Base-by-base conservation (phyloP, 2,113 vertebrate genomes). In the Megaptera novaeangliae region DNA sequence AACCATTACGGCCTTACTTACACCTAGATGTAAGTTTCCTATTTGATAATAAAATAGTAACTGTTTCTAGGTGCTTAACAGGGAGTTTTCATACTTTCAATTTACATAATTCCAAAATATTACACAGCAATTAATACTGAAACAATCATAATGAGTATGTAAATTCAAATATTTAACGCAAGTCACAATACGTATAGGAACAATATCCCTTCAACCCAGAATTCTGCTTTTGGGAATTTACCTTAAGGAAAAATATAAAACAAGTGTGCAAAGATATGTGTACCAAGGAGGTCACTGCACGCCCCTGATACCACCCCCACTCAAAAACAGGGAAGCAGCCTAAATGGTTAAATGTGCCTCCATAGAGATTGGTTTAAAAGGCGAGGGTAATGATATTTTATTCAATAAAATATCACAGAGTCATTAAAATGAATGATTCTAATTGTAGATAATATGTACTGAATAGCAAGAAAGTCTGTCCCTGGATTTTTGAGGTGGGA, bases 211-310 rank as follows among this genome's bases (percentile, higher is more conserved):
- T 59, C 75, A 57, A 49, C 61, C 31, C 66, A 80, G 52, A 95
- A 95, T 89, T 96, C 46, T 68, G 74, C 39, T 71, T 95, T 36
- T 0, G 0, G 83, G 44, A 92, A 88, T 74, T 78, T 59, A 92
- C 44, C 46, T 95, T 77, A 63, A 95, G n/a, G 64, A 66, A 84
- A 94, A 94, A 44, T 21, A 84, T 49, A 39, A 96, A 93, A 36
- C 29, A 92, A 86, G 31, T 36, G 64, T 27, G 34, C 34, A 91
- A 52, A 85, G 10, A 71, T 21, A 55, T 5, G 3, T 29, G 5
- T 44, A 63, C 49, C 83, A 71, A 91, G 29, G 46, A 39, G 27
- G 29, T 83, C 81, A 88, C 44, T 46, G 34, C 4, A 39, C 15
- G 12, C 25, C 39, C 27, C 4, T 5, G 12, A 55, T 0, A 34